These are phyloP conservation scores for Melolontha melolontha DNA, from an alignment of 2,888 invertebrate species.

Conservation along the genomic window DNA sequence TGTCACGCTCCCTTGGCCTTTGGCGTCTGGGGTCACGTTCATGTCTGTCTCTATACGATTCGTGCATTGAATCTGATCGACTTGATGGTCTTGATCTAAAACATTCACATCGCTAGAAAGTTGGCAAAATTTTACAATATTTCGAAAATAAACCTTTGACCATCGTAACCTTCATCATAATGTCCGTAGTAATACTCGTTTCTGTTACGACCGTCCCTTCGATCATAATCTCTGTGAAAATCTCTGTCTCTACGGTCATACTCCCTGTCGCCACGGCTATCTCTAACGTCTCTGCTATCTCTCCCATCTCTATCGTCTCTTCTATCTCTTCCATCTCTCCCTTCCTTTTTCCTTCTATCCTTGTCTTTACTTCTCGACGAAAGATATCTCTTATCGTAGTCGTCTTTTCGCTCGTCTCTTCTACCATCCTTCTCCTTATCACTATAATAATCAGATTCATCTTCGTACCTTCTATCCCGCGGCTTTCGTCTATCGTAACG, in stretches of 20 bases:
- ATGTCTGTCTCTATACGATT: conserved; percentile 59
- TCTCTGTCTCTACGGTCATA: conserved; percentile 58
- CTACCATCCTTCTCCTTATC: conserved; percentile 72
- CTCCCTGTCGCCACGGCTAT: conserved; percentile 62
- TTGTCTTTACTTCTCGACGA: conserved; percentile 58
- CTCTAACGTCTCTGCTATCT: conserved; percentile 57
- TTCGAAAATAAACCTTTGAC: background rate
- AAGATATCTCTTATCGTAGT: conserved; percentile 62
- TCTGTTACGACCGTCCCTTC: conserved; percentile 59
- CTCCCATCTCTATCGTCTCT: conserved; percentile 44
- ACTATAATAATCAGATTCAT: conserved; percentile 77
- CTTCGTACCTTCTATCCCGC: conserved; percentile 71
- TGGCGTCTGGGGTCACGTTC: conserved; percentile 61
- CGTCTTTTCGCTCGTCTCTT: conserved; percentile 58
- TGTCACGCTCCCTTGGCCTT: conserved; percentile 55
- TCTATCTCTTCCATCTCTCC: conserved; percentile 62
- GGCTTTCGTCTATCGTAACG: conserved; percentile 61
- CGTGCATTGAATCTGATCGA: conserved; percentile 64
- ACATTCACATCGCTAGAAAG: conserved; percentile 1
- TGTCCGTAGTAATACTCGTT: conserved; percentile 57
- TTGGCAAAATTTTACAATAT: background rate
- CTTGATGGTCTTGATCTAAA: conserved; percentile 62
- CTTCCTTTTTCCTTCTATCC: conserved; percentile 57
- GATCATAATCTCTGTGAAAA: conserved; percentile 61
- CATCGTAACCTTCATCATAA: conserved; percentile 63